Evolutionary conservation across 2,797 vertebrate genomes (phyloP), one percentile per base, ranked within the genome.

Genomic region (Sebastes paucispinis): DNA sequence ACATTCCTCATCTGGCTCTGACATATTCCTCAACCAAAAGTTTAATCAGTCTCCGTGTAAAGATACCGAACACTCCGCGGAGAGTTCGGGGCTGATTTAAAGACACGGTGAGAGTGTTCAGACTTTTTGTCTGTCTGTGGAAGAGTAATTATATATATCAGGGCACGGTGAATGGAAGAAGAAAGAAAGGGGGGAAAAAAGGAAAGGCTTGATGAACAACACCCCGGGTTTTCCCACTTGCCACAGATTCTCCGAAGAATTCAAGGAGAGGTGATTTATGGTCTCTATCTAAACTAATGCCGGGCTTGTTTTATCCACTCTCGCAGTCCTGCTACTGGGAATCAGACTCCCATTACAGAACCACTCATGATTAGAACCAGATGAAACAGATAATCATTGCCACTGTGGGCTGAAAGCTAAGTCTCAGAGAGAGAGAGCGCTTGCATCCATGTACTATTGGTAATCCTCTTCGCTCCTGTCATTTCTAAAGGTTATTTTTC

Each of bases 251-350:
- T 79, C 82, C 3, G 52, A 58, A 81, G 82, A 80, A 72, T 82
- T 83, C 63, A 66, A 72, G 55, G 66, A 77, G 79, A 65, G 25
- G 60, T 89, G 89, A 90, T 91, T 91, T 90, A 87, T 92, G 77
- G 77, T 77, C 39, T 84, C 82, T 4, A 73, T 90, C 73, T 50
- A 43, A 87, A 90, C 79, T 65, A 82, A 91, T 50, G 84, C 76
- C 8, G 34, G 31, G 54, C 71, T 79, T 77, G 74, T 89, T 87
- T 91, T 81, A 92, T 89, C 73, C 52, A 4, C 82, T 88, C 63
- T 74, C 32, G 2, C 78, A 73, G 80, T 57, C 59, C 83, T 69
- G 43, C 77, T 52, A 69, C 69, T 79, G 88, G 76, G 79, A 91
- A 80, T 89, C 83, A 69, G 52, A 86, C 47, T 86, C 71, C 88